phyloP scores from a whole-genome alignment of 92 coral and sea anemone genomes.

The Paragorgia papillata region DNA sequence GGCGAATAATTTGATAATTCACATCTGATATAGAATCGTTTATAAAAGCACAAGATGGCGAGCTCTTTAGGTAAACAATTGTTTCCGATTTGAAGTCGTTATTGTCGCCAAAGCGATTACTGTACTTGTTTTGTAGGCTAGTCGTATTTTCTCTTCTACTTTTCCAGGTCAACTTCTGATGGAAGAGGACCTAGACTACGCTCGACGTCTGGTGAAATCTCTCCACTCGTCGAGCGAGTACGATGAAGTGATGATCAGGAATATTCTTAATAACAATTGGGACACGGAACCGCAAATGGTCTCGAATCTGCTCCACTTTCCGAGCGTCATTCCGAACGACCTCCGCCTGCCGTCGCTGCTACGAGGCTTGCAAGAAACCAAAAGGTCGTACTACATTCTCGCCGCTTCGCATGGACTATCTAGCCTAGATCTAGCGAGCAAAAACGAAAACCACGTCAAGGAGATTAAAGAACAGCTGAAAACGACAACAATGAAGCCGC shows the following conservation, averaged over 20 bases:
- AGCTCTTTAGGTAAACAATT: conserved; percentile 90
- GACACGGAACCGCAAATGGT: conserved; percentile 94
- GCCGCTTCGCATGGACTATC: conserved; percentile 98
- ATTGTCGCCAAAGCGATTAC: neutral
- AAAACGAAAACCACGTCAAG: conserved; percentile 50
- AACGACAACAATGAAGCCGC: conserved; percentile 73
- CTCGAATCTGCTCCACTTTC: conserved; percentile 91
- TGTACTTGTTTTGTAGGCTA: neutral
- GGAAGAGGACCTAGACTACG: conserved; percentile 94
- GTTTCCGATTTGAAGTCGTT: conserved; percentile 9
- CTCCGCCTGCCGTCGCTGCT: conserved; percentile 74
- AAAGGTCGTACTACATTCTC: conserved; percentile 79
- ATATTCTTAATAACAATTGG: conserved; percentile 93
- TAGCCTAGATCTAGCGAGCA: conserved; percentile 75
- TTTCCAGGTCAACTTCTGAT: conserved; percentile 86
- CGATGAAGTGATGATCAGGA: conserved; percentile 83
- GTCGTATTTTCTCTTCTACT: too few relatives aligned
- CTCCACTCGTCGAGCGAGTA: conserved; percentile 74
- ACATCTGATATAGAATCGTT: conserved; percentile 10
- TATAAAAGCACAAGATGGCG: conserved; percentile 70
- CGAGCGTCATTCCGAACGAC: conserved; percentile 84
- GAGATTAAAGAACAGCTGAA: conserved; percentile 82
- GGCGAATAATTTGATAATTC: neutral
- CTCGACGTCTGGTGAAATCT: conserved; percentile 83
- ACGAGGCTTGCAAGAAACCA: conserved; percentile 84